Evolutionary conservation across 2,888 invertebrate species (phyloP).

Genomic region (Tipula vernalis): DNA sequence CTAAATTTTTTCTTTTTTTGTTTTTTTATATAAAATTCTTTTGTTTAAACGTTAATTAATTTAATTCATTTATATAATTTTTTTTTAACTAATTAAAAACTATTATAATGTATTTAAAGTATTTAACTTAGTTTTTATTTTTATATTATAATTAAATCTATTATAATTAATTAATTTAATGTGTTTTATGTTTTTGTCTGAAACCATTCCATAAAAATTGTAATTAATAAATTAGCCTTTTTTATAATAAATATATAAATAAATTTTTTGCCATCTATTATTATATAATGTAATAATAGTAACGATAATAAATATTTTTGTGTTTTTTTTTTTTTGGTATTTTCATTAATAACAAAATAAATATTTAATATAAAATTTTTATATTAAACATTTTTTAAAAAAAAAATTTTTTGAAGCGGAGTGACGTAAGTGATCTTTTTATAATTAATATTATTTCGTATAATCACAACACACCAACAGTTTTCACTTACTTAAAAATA

Average conservation of each 20-base stretch:
- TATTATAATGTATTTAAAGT: background rate
- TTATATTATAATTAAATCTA: background rate
- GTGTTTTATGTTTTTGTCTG: background rate
- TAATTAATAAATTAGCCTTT: background rate
- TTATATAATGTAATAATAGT: background rate
- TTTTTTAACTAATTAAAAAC: background rate
- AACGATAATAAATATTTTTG: background rate
- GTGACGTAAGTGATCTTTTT: no score
- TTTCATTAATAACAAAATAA: background rate
- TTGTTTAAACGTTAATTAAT: background rate
- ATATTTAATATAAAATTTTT: background rate
- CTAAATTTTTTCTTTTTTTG: background rate
- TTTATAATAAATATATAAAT: background rate
- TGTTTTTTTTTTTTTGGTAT: background rate
- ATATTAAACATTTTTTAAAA: no score
- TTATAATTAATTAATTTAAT: background rate
- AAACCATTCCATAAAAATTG: background rate
- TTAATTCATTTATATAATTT: background rate
- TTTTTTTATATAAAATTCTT: background rate
- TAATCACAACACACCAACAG: no score
- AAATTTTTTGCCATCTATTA: background rate
- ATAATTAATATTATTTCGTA: no score
- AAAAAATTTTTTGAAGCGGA: no score
- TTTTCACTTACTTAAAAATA: no score
- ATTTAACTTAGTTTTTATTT: background rate